A percentile compares a stretch with the other conserved stretches of the same genome.
These are phyloP conservation scores for Torymus tubicola DNA, from an alignment of 2,888 invertebrate genomes.

Conservation along the genomic window DNA sequence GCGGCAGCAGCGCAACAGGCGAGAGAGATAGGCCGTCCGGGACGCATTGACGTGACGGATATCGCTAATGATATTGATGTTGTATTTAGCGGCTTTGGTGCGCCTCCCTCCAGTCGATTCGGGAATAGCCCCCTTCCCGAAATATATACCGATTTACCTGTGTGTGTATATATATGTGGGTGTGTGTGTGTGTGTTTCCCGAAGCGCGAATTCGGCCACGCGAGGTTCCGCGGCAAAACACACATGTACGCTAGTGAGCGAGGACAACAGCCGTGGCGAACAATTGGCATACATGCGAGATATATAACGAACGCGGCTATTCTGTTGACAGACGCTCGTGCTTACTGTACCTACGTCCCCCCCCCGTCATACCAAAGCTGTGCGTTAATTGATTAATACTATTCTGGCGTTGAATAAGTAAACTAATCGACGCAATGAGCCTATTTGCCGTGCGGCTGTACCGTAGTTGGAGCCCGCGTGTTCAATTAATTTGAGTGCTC, in stretches of 20 bases:
- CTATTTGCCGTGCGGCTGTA: conserved; percentile 18
- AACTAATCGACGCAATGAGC: conserved; percentile 32
- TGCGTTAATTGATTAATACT: conserved; percentile 47
- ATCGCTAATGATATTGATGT: conserved; percentile 50
- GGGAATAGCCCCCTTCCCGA: conserved; percentile 22
- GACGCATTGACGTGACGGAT: conserved; percentile 19
- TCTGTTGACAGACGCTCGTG: neutral
- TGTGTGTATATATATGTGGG: no score
- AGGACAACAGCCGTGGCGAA: neutral
- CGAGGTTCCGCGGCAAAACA: neutral
- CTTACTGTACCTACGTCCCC: neutral
- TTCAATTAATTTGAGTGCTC: no score
- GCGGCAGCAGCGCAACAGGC: conserved; percentile 43
- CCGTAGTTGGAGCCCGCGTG: neutral
- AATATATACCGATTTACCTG: conserved; percentile 55
- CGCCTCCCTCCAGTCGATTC: conserved; percentile 6
- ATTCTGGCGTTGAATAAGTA: conserved; percentile 35
- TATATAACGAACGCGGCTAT: conserved; percentile 27
- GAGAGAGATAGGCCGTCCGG: conserved; percentile 14
- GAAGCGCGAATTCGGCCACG: neutral
- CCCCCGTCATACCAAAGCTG: no score
- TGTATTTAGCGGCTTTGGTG: conserved; percentile 37
- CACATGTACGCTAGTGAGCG: no score
- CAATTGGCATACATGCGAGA: conserved; percentile 34
- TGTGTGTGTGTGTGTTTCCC: no score